Conservation (phyloP, 2,113 vertebrate species). For the Tinamus guttatus region DNA sequence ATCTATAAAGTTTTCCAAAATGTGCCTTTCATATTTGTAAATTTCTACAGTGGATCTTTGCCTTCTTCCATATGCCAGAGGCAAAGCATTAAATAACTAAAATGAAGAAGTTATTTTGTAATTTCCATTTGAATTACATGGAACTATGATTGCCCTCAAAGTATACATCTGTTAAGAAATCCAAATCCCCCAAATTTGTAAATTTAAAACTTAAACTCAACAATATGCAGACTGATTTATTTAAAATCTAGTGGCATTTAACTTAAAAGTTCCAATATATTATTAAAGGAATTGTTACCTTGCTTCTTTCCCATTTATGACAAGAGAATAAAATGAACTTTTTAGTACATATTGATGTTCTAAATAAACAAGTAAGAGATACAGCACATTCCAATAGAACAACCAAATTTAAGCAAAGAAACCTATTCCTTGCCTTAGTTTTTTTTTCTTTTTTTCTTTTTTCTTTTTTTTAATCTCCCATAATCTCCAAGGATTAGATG, state of each 20-base stretch:
- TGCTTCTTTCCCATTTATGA: neutral
- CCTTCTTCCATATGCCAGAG: neutral
- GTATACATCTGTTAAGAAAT: neutral
- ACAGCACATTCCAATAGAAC: neutral
- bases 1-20: neutral
- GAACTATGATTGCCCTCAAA: neutral
- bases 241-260: neutral
- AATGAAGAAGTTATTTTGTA: neutral
- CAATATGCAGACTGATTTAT: neutral
- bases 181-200: neutral
- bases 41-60: neutral
- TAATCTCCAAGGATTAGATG: neutral
- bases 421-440: neutral
- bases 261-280: conserved; percentile 11
- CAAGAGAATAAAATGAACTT: neutral
- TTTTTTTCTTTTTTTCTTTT: too few species aligned
- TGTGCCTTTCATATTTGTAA: neutral
- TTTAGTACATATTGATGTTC: neutral
- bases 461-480: too few species aligned
- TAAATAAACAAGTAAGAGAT: neutral
- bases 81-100: conserved; percentile 54
- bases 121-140: conserved; percentile 30
- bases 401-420: neutral
- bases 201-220: conserved; percentile 17
- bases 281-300: neutral